Evolutionary conservation across 2,113 vertebrate genomes (phyloP), one percentile per base, ranked within the genome.

Genomic region (Chauna torquata): DNA sequence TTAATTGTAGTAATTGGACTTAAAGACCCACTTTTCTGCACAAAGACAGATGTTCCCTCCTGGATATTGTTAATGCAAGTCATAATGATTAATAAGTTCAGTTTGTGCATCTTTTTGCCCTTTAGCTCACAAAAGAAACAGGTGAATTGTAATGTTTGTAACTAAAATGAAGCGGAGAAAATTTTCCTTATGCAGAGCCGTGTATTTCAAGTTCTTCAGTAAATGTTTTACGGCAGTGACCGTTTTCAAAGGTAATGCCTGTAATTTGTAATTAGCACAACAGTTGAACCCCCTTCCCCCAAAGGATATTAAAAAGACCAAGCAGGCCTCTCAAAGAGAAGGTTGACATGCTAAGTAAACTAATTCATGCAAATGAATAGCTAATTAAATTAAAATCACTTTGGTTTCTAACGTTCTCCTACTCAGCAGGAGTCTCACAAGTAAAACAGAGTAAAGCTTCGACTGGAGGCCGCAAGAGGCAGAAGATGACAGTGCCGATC

Each of bases 61-160:
- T 92, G 90, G 86, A 95, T 85, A 80, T 89, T 79, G 95, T 50
- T 93, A 92, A 69, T 58, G 74, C 94, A 91, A 81, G 5, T 50
- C 82, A 62, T 3, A 61, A 71, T 12, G 81, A 71, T 84, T 50
- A 69, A 42, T 8, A 58, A 42, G 50, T 55, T 66, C n/a, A 7
- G 38, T 66, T 79, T 66, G 79, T 32, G 66, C 44, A 23, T 66
- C 25, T 47, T 71, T 57, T 84, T 47, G 66, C 69, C 77, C 55
- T 87, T 74, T 76, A 83, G 76, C 91, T 92, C 57, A 32, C 42
- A 30, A 32, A 45, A 86, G 71, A 86, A 83, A 83, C 47, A 62
- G 62, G 88, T 66, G 44, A 62, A 54, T 22, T 9, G 1, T 19
- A 36, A 61, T 6, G 19, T 34, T 69, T 15, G 16, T 15, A 55